These are phyloP conservation scores for Heteromyza rotundicornis DNA, from an alignment of 2,888 invertebrate genomes.

Conservation along the genomic window DNA sequence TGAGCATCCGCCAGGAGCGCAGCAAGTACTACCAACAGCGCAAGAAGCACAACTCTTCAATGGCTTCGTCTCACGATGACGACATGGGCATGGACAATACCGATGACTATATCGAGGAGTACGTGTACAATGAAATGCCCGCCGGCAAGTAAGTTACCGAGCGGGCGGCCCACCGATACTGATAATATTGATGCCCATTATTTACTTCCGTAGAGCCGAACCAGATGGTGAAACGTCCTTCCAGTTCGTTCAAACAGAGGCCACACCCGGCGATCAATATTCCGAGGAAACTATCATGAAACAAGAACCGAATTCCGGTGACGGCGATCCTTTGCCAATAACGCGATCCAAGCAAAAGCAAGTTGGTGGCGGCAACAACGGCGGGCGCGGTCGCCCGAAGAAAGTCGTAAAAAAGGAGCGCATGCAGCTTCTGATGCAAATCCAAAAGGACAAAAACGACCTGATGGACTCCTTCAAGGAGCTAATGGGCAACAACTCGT, in stretches of 20 bases:
- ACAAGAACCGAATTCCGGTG: constrained; percentile 27
- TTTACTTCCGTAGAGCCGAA: constrained; percentile 27
- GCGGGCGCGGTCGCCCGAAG: neutral
- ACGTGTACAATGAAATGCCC: constrained; percentile 15
- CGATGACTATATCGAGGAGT: constrained; percentile 35
- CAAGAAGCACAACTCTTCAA: constrained; percentile 33
- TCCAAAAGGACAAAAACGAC: constrained; percentile 55
- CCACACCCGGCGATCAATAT: constrained; percentile 33
- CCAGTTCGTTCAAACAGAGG: constrained; percentile 35
- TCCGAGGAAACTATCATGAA: constrained; percentile 33
- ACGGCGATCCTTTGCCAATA: constrained; percentile 18
- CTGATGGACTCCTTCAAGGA: constrained; percentile 58
- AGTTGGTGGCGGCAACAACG: constrained; percentile 12
- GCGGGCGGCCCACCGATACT: too few species aligned
- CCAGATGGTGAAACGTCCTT: constrained; percentile 20
- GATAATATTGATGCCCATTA: too few species aligned
- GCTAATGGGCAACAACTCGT: constrained; percentile 44
- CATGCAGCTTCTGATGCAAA: constrained; percentile 48
- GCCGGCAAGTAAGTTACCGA: constrained; percentile 19
- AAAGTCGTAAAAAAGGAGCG: constrained; percentile 40
- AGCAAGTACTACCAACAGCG: constrained; percentile 54
- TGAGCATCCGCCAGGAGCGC: constrained; percentile 52
- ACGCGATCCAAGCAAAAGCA: neutral
- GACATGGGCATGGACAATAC: constrained; percentile 32
- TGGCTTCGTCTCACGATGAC: constrained; percentile 31